phyloP scores from a whole-genome alignment of 2,113 vertebrate genomes.

The Bufo gargarizans region DNA sequence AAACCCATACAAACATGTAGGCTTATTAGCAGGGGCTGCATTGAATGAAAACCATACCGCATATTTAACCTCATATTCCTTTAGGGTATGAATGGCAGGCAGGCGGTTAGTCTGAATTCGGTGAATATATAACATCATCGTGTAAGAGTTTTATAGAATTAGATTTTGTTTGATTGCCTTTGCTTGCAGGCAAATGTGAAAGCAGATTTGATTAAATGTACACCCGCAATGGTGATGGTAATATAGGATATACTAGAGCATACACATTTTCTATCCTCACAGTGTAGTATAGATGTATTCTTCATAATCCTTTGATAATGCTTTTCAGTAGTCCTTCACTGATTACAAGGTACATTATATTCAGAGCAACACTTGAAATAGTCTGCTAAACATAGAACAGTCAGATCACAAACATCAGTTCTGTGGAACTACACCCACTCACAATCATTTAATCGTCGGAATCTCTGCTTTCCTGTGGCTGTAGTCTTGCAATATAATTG shows the following conservation, averaged over 20 bases:
- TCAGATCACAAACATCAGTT: background rate
- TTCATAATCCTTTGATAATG: background rate
- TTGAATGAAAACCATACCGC: no score
- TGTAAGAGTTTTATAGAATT: background rate
- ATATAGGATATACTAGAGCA: background rate
- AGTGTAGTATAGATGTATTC: no score
- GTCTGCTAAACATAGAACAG: constrained; percentile 37
- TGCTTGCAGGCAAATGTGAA: background rate
- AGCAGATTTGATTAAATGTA: background rate
- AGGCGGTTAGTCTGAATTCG: background rate
- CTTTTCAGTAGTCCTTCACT: background rate
- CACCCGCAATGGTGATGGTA: background rate
- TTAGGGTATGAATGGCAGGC: background rate
- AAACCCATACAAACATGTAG: no score
- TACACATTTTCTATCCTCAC: background rate
- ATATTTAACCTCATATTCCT: background rate
- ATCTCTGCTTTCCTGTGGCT: background rate
- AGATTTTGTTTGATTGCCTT: background rate
- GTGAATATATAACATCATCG: background rate
- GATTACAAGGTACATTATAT: background rate
- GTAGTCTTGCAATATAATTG: background rate
- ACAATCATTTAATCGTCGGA: background rate
- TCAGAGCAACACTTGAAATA: background rate
- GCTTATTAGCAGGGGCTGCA: no score
- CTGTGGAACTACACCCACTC: constrained; percentile 25